Evolutionary conservation across 2,888 invertebrate genomes (phyloP), one percentile per base, ranked within the genome.

Genomic region (Neelides folsomi): DNA sequence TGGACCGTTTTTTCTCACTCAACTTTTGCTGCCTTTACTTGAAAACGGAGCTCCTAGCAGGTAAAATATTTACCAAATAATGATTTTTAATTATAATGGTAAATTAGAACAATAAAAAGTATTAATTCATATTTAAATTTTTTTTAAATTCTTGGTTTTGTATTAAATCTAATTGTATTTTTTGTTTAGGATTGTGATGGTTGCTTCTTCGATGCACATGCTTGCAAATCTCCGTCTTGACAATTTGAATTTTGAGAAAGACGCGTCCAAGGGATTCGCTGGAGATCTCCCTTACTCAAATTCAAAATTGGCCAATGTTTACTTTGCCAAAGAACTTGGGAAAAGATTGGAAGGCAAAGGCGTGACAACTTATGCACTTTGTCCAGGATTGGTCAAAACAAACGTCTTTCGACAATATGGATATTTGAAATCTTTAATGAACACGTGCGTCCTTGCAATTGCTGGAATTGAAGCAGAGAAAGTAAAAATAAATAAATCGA

Each of bases 1-100:
- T 56, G 86, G 86, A 0, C 92, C 89, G 67, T 92, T 88, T 69
- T 75, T 86, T 48, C 72, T 93, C n/a, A 88, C 88, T 1, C 81
- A 81, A 66, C 71, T 87, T 55, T 73, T 92, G 10, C 66, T 86
- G 51, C 81, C 83, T 47, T 72, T 75, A 37, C 68, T 86, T 55
- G 27, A 27, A 27, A 73, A 75, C 58, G 79, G 77, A 27, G 74
- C 78, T 42, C 79, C 80, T 1, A 80, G 81, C 73, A 76, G 80
- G 81, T 79, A 36, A 27, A 27, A 7, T 5, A 27, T 5, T 27
- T 27, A 27, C 27, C 7, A 27, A 5, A 5, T 27, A 27, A 27
- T 27, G 27, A 27, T 7, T 27, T 7, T 27, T 27, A 27, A 27
- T 27, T 27, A 7, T 27, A 27, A 27, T 5, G 27, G 27, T 27